Base-by-base conservation (phyloP, 2,797 vertebrate species). In the Falco berigora region DNA sequence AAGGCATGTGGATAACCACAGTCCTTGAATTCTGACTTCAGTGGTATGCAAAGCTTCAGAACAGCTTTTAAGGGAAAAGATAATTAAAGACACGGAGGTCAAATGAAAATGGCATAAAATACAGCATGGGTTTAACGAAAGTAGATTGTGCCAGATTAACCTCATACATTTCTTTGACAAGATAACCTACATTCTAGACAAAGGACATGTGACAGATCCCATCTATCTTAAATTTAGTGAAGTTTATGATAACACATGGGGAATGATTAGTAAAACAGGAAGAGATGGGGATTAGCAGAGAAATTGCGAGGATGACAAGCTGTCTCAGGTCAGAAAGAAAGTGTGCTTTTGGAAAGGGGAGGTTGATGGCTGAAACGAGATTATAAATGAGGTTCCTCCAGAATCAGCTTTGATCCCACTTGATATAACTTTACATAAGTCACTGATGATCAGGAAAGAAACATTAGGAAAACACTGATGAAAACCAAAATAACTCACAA, bases 81-180 rank as follows among this genome's bases (percentile, higher is more conserved):
- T 88, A 82, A 96, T 93, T 88, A 94, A 94, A 95, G 80, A 84
- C 88, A 69, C 1, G 7, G 67, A 81, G 86, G 74, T 95, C 92
- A 95, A 88, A 92, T 67, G 66, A 93, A 94, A 92, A 92, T 44
- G 66, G 25, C 66, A 95, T 88, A 78, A 92, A 96, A 95, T 79
- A 88, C 69, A 81, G 69, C 79, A n/a, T 16, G 27, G 52, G 44
- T 18, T 97, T 96, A 96, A 83, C 62, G 2, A 92, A 96, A 96
- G 86, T 66, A 92, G 94, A 85, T 96, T 92, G 88, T 73, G 87
- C 56, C 83, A 93, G 95, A 90, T 96, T 96, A 95, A 94, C 74
- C 83, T 95, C 73, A 63, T 93, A 66, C 24, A 86, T 94, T 92
- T 92, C 77, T 86, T 88, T 90, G 77, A 92, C 77, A 66, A 96